A percentile compares a stretch with the other conserved stretches of the same genome.
phyloP scores from a whole-genome alignment of 2,888 invertebrate genomes.

The Podabrus alpinus region DNA sequence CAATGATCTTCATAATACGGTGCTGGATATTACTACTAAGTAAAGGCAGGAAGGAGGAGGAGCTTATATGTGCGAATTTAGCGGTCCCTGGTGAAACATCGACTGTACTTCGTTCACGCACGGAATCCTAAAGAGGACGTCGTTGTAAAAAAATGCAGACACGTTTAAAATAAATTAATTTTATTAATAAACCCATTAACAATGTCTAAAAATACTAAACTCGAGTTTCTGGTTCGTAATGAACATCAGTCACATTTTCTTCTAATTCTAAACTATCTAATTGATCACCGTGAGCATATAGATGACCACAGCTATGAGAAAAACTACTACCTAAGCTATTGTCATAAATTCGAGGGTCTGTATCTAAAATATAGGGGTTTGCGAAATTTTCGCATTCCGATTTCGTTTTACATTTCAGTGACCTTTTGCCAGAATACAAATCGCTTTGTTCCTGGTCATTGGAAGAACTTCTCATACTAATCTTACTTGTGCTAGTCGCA shows the following conservation, averaged over 20 bases:
- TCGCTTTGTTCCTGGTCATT: not conserved
- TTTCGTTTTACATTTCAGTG: conserved; percentile 40
- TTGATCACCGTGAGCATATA: conserved; percentile 44
- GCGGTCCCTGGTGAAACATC: too few relatives aligned
- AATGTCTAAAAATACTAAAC: conserved; percentile 8
- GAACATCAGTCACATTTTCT: conserved; percentile 47
- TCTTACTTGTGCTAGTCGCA: conserved; percentile 41
- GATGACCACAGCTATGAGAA: conserved; percentile 44
- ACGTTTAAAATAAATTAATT: not conserved
- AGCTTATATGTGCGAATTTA: too few relatives aligned
- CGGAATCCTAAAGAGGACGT: not conserved
- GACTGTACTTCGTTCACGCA: too few relatives aligned
- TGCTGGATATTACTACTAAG: too few relatives aligned
- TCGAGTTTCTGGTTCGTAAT: conserved; percentile 44
- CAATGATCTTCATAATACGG: too few relatives aligned
- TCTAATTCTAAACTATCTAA: conserved; percentile 48
- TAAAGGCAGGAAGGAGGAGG: too few relatives aligned
- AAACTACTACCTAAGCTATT: conserved; percentile 44
- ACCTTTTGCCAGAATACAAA: not conserved
- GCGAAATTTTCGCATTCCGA: conserved; percentile 45
- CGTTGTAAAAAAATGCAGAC: not conserved
- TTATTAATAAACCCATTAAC: not conserved
- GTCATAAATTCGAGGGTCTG: conserved; percentile 40
- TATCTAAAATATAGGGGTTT: conserved; percentile 37
- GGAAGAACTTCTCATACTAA: not conserved